Evolutionary conservation across 2,113 vertebrate genomes (phyloP).

Genomic region (Narcine bancroftii): DNA sequence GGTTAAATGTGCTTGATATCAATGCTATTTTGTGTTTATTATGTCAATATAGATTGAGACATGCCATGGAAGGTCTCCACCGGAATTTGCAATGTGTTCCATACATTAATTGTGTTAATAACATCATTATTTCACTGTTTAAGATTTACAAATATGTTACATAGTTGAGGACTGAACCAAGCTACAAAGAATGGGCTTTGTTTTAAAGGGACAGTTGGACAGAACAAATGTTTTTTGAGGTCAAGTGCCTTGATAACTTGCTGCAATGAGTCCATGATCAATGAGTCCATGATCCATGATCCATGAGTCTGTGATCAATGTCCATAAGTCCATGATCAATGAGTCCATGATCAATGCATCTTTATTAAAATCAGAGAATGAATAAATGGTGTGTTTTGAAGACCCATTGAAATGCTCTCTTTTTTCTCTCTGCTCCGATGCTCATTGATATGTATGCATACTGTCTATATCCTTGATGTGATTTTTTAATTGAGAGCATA

Average conservation of each 20-base stretch:
- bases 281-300: no score
- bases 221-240: not conserved
- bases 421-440: not conserved
- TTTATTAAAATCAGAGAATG: not conserved
- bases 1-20: not conserved
- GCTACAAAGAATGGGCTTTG: not conserved
- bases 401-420: not conserved
- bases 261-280: not conserved
- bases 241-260: not conserved
- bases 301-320: no score
- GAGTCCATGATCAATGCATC: no score
- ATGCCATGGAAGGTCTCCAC: not conserved
- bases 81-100: not conserved
- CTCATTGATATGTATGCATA: not conserved
- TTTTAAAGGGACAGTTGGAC: not conserved
- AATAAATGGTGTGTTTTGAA: not conserved
- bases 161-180: not conserved
- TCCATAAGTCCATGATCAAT: no score
- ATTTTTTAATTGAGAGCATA: not conserved
- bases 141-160: not conserved
- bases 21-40: not conserved
- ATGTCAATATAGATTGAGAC: not conserved
- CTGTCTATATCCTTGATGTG: not conserved
- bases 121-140: not conserved
- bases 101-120: not conserved